Conservation (phyloP, 2,888 invertebrate genomes). For the Drosophila macrospina region DNA sequence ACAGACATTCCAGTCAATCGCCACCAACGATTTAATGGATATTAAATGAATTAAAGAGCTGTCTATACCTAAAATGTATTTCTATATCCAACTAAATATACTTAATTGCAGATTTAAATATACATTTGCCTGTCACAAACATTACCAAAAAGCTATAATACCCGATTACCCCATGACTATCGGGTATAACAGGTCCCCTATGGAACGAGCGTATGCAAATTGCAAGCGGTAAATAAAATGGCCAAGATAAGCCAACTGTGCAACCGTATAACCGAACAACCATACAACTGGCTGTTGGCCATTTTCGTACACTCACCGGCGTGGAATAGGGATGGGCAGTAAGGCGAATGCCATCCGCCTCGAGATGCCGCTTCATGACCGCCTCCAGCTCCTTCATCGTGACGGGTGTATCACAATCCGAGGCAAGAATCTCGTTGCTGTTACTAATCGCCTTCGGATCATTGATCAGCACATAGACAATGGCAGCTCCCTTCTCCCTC, state of each 20-base stretch:
- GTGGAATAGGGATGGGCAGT: conserved; percentile 96
- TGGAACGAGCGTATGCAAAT: conserved; percentile 64
- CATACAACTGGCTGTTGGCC: conserved; percentile 7
- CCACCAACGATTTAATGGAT: too few relatives aligned
- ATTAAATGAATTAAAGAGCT: too few relatives aligned
- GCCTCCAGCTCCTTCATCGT: conserved; percentile 88
- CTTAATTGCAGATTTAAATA: too few relatives aligned
- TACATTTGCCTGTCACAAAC: too few relatives aligned
- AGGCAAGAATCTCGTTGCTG: conserved; percentile 86
- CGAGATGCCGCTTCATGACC: conserved; percentile 93
- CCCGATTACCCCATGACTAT: neutral
- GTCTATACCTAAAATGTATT: too few relatives aligned
- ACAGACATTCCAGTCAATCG: too few relatives aligned
- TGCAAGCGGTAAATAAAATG: conserved; percentile 70
- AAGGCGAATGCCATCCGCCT: conserved; percentile 94
- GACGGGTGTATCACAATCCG: conserved; percentile 85
- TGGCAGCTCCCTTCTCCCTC: conserved; percentile 96
- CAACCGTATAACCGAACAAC: conserved; percentile 4
- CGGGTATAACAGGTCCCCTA: conserved; percentile 35
- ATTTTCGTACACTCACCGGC: conserved; percentile 90
- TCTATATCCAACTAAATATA: too few relatives aligned
- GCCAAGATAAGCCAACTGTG: conserved; percentile 63
- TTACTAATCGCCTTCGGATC: conserved; percentile 88
- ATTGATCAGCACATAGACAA: conserved; percentile 96
- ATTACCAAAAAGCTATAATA: neutral